phyloP scores from a whole-genome alignment of 30 jellyfish, hydroid and myxozoan genomes.

The Mastigias papua region DNA sequence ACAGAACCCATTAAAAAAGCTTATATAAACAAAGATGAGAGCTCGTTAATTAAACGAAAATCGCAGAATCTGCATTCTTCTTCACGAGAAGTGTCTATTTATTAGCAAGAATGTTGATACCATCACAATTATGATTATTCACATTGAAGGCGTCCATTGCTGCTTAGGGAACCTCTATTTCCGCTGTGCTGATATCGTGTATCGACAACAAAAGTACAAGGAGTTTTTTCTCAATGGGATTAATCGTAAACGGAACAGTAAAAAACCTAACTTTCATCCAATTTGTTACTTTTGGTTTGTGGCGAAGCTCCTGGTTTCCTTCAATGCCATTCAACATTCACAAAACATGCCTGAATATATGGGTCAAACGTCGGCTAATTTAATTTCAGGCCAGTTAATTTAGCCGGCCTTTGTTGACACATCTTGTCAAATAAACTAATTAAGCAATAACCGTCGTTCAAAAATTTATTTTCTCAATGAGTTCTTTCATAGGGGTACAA shows the following conservation, averaged over 20 bases:
- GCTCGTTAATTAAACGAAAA: not conserved
- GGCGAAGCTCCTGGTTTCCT: conserved; percentile 60
- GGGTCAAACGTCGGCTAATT: not conserved
- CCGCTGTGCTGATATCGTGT: conserved; percentile 23
- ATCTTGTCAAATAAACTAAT: not conserved
- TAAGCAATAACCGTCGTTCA: not conserved
- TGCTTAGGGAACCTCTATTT: conserved; percentile 8
- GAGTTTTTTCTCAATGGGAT: not conserved
- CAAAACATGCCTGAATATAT: not conserved
- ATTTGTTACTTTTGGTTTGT: conserved; percentile 56
- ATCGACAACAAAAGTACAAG: not conserved
- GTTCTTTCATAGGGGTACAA: not conserved
- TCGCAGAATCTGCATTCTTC: not conserved
- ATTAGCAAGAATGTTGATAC: not conserved
- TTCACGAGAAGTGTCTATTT: not conserved
- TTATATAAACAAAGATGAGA: not conserved
- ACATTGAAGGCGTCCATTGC: not conserved
- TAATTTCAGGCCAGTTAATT: conserved; percentile 6
- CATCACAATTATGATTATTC: not conserved
- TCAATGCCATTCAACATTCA: not conserved
- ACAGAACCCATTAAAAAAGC: not conserved
- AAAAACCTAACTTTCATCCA: conserved; percentile 25
- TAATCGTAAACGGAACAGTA: conserved; percentile 20
- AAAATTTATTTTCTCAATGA: not conserved
- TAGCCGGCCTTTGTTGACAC: not conserved